Evolutionary conservation across 2,888 invertebrate species (phyloP).

Genomic region (Phyllotreta striolata): DNA sequence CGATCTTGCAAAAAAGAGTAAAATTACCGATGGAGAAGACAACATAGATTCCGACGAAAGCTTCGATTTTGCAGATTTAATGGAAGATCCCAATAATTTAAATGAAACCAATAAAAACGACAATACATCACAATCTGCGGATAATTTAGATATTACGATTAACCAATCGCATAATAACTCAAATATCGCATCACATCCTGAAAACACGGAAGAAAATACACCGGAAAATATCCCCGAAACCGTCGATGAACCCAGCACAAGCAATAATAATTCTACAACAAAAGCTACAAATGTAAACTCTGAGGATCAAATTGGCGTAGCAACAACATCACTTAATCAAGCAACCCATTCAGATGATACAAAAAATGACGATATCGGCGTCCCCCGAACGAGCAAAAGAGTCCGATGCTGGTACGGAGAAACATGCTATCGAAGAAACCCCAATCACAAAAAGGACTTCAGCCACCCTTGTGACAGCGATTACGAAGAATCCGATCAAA

Average conservation of each 20-base stretch:
- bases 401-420: constrained; percentile 72
- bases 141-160: too few species aligned
- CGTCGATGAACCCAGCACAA: constrained; percentile 22
- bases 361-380: too few species aligned
- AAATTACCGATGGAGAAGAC: constrained; percentile 13
- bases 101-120: too few species aligned
- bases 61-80: constrained; percentile 9
- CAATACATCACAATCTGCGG: too few species aligned
- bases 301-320: too few species aligned
- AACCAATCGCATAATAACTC: constrained; percentile 9
- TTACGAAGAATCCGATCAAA: constrained; percentile 62
- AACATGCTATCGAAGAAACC: constrained; percentile 71
- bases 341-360: too few species aligned
- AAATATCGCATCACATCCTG: background rate
- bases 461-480: constrained; percentile 73
- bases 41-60: constrained; percentile 20
- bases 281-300: constrained; percentile 5
- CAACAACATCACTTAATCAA: too few species aligned
- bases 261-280: constrained; percentile 15
- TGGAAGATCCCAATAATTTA: background rate
- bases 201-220: too few species aligned
- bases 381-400: constrained; percentile 45
- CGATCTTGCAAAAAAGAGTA: background rate
- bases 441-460: constrained; percentile 66
- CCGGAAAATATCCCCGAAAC: constrained; percentile 18